phyloP scores from a whole-genome alignment of 2,888 invertebrate genomes.

The Tricholauxania praeusta region DNA sequence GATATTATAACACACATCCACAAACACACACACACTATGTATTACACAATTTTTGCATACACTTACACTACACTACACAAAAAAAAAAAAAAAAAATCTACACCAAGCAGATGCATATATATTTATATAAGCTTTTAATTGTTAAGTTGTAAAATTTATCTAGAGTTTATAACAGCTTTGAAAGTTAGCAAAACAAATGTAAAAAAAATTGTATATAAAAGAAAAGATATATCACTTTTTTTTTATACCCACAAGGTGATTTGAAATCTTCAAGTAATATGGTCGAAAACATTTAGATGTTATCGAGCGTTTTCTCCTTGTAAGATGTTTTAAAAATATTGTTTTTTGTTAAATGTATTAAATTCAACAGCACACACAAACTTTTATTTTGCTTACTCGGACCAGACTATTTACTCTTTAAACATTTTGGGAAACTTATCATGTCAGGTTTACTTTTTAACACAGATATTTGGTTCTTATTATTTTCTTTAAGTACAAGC shows the following conservation, averaged over 20 bases:
- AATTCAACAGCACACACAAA: no score
- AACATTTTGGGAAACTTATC: no score
- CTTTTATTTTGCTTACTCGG: no score
- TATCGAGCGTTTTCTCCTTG: neutral
- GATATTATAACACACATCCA: constrained; percentile 3
- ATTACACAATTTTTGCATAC: constrained; percentile 7
- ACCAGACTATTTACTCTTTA: no score
- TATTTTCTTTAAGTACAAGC: no score
- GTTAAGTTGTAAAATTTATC: constrained; percentile 16
- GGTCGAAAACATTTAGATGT: neutral
- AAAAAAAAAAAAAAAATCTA: constrained; percentile 9
- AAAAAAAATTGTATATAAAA: no score
- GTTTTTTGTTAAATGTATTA: no score
- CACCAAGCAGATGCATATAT: constrained; percentile 5
- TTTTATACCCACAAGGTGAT: no score
- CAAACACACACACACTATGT: constrained; percentile 21
- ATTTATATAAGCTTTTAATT: constrained; percentile 16
- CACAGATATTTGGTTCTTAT: no score
- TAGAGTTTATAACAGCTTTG: neutral
- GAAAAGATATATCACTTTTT: no score
- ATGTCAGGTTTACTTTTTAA: no score
- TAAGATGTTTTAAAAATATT: no score
- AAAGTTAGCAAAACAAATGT: neutral
- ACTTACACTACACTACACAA: constrained; percentile 16
- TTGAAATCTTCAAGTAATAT: neutral